phyloP scores from a whole-genome alignment of 2,113 vertebrate species.

The Smithornis capensis region DNA sequence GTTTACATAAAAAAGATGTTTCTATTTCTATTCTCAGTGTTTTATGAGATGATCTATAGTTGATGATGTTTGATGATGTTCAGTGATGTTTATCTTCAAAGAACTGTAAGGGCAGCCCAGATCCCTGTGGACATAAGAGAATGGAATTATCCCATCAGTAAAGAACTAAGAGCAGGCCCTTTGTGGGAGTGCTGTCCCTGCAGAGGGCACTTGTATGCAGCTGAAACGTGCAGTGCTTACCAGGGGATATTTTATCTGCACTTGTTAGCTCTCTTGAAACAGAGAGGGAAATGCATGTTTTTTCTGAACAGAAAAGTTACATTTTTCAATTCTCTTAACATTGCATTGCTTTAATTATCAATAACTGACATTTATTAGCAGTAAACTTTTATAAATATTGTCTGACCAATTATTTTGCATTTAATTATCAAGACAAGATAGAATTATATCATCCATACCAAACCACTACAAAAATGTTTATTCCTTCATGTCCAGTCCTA shows the following conservation, averaged over 20 bases:
- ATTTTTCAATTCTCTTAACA: neutral
- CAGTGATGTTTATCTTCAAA: neutral
- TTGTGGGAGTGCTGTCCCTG: neutral
- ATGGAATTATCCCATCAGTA: neutral
- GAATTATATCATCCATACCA: neutral
- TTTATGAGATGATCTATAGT: neutral
- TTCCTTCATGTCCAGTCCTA: neutral
- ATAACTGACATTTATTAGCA: neutral
- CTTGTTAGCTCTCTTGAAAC: neutral
- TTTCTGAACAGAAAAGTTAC: neutral
- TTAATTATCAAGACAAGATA: neutral
- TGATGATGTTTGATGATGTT: neutral
- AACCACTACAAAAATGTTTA: neutral
- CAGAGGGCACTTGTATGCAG: neutral
- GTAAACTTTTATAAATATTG: neutral
- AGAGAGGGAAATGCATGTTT: neutral
- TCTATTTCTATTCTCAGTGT: neutral
- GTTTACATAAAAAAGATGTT: neutral
- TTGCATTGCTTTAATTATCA: neutral
- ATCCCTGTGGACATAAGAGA: neutral
- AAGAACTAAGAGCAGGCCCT: neutral
- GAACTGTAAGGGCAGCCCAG: neutral
- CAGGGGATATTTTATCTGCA: neutral
- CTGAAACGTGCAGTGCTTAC: neutral
- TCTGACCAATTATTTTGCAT: neutral